These are phyloP conservation scores for Centropyge bicolor DNA, from an alignment of 2,797 vertebrate genomes.

Conservation along the genomic window DNA sequence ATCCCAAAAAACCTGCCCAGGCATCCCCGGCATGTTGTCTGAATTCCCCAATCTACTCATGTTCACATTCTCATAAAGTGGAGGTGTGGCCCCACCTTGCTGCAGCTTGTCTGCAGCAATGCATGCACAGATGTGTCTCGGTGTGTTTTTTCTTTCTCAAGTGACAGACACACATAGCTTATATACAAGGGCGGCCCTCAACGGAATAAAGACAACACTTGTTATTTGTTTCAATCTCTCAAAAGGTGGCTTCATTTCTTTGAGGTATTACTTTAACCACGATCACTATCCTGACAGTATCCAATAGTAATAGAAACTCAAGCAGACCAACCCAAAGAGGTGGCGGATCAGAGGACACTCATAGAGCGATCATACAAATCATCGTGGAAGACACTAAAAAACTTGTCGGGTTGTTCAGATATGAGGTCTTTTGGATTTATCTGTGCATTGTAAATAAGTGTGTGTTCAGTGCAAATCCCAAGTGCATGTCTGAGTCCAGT, in stretches of 20 bases:
- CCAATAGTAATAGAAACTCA: background rate
- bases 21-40: conserved; percentile 79
- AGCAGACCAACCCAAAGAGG: background rate
- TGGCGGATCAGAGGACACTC: background rate
- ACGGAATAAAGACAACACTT: background rate
- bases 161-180: background rate
- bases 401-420: background rate
- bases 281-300: background rate
- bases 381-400: background rate
- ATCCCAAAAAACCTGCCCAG: conserved; percentile 80
- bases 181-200: background rate
- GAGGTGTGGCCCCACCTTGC: conserved; percentile 73
- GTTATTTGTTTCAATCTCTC: background rate
- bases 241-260: background rate
- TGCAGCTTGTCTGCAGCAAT: conserved; percentile 71
- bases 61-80: conserved; percentile 66
- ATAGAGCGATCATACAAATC: background rate
- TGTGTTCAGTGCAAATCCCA: conserved; percentile 12
- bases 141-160: conserved; percentile 50
- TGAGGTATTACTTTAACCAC: background rate
- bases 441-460: background rate
- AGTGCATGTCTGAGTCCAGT: conserved; percentile 23
- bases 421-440: background rate
- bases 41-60: conserved; percentile 75
- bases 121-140: conserved; percentile 45